Evolutionary conservation across 2,888 invertebrate genomes (phyloP).

Genomic region (Stenichneumon culpator): DNA sequence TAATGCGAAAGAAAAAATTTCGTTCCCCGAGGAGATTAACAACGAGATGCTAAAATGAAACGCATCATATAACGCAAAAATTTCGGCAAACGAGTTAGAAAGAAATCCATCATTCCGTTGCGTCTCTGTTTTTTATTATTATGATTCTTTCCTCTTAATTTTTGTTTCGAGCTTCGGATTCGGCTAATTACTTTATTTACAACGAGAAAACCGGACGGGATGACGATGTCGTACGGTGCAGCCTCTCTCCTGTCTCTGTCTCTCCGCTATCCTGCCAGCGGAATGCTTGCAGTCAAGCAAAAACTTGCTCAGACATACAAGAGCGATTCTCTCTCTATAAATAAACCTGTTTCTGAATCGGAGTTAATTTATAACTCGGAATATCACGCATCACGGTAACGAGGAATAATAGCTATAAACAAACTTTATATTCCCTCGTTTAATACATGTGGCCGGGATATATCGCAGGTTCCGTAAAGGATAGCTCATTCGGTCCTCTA

Average conservation of each 20-base stretch:
- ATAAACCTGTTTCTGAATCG: conserved; percentile 69
- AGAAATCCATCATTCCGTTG: conserved; percentile 66
- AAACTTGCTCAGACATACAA: conserved; percentile 69
- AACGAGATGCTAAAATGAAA: background rate
- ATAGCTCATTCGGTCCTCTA: conserved; percentile 18
- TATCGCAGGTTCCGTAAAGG: conserved; percentile 33
- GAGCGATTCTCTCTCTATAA: conserved; percentile 66
- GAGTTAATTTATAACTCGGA: conserved; percentile 64
- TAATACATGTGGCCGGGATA: conserved; percentile 35
- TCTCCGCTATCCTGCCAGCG: conserved; percentile 1
- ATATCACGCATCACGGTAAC: conserved; percentile 68
- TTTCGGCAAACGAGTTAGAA: conserved; percentile 50
- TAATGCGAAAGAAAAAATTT: background rate
- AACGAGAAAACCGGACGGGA: conserved; percentile 61
- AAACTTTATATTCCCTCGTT: conserved; percentile 59
- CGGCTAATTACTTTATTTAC: conserved; percentile 70
- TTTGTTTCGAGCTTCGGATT: conserved; percentile 47
- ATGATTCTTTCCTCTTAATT: background rate
- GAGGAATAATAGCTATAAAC: conserved; percentile 70
- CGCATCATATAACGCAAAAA: conserved; percentile 19
- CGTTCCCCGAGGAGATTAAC: conserved; percentile 1
- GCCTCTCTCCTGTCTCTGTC: conserved; percentile 22
- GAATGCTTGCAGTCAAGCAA: conserved; percentile 40
- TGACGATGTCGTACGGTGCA: conserved; percentile 52
- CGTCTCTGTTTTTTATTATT: conserved; percentile 30